phyloP scores from a whole-genome alignment of 2,113 vertebrate species.

The Candoia aspera region DNA sequence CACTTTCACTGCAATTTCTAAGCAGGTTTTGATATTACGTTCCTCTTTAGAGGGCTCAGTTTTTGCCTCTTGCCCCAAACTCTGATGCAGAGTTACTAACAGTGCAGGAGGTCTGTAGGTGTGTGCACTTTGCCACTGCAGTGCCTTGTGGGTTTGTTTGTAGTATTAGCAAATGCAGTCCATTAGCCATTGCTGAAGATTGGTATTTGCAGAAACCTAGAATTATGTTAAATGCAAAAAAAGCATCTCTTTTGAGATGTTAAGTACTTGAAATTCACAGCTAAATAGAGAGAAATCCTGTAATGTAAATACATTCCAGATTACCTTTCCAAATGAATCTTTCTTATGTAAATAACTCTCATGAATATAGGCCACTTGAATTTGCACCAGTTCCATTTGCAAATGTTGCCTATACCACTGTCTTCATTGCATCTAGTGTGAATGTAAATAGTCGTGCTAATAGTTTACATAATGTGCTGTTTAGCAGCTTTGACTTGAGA shows the following conservation, averaged over 20 bases:
- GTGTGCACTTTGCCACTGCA: neutral
- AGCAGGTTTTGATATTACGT: slow-evolving; percentile 1
- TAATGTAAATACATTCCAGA: neutral
- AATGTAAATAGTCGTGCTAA: neutral
- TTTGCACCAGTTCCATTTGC: neutral
- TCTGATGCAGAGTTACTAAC: neutral
- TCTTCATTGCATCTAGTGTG: fast-evolving
- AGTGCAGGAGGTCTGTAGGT: neutral
- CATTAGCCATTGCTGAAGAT: neutral
- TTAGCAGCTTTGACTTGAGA: neutral
- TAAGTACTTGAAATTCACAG: slow-evolving; percentile 6
- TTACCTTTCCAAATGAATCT: neutral
- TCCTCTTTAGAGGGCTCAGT: neutral
- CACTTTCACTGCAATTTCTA: neutral
- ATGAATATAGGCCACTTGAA: neutral
- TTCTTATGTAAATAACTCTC: slow-evolving; percentile 7
- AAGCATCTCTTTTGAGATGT: slow-evolving; percentile 7
- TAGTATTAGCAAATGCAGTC: neutral
- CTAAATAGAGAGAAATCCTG: neutral
- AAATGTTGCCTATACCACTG: neutral
- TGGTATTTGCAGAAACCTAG: neutral
- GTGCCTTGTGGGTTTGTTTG: neutral
- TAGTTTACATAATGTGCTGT: neutral
- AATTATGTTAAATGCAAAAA: neutral
- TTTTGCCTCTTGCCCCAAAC: neutral